Conservation (phyloP, 2,113 vertebrate species). For the Lepus europaeus region DNA sequence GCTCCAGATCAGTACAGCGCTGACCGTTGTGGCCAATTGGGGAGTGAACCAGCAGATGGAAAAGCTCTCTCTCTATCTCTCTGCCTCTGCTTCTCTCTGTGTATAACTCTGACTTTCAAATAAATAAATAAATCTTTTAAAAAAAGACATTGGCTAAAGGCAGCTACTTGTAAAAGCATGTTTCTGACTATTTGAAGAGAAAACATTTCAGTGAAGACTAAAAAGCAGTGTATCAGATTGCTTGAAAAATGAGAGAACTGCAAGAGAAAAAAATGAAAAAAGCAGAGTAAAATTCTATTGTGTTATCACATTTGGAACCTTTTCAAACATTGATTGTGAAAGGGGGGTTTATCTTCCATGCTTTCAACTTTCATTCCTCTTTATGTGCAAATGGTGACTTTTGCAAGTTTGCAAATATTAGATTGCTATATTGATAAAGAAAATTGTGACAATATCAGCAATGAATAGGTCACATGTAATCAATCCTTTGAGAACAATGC, state of each 20-base stretch:
- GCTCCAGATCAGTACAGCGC: no score
- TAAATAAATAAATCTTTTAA: no score
- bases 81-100: no score
- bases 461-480: neutral
- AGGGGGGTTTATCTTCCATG: neutral
- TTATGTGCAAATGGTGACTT: neutral
- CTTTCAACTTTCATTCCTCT: neutral
- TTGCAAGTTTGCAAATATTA: neutral
- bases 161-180: neutral
- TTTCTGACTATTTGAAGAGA: constrained; percentile 52
- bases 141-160: neutral
- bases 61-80: no score
- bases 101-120: no score
- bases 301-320: neutral
- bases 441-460: neutral
- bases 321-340: neutral
- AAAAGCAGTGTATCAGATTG: neutral
- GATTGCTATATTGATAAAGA: neutral
- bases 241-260: neutral
- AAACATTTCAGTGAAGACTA: neutral
- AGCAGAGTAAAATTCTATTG: neutral
- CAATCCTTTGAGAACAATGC: neutral
- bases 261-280: neutral
- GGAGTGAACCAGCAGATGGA: no score
- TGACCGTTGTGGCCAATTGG: no score